Base-by-base conservation (phyloP, 1,140 invertebrate genomes). In the honey bee (Apis mellifera) region DNA sequence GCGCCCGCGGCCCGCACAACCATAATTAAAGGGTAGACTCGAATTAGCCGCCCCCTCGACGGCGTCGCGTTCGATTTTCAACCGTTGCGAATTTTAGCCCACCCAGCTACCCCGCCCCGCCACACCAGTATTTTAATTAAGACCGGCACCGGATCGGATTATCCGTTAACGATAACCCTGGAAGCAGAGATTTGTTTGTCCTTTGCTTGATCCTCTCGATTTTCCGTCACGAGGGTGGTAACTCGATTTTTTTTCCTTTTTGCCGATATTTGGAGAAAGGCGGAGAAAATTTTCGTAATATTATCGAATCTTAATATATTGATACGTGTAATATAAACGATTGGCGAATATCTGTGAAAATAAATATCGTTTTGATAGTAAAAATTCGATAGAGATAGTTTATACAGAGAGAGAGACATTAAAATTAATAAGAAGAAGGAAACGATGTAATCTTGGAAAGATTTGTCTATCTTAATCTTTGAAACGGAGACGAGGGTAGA, bases 21-120 rank as follows among this genome's bases (percentile, higher is more conserved):
- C 68, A 86, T 89, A 88, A 89, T 89, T 89, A 85, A 88, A 89
- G 85, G 84, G 78, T 80, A 73, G 77, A 83, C 73, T 74, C 86
- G 82, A 83, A 89, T 88, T 86, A 89, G 84, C 86, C 66, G 69
- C 54, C 21, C 57, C 55, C 54, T 57, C 50, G 21, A 55, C 64
- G 23, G n/a, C 72, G 23, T 48, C 23, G 32, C 57, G 72, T 84
- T 84, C 79, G 78, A 81, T 84, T 82, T 79, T 81, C 79, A 19
- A 74, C 50, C n/a, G 65, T 64, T 59, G 52, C 26, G 62, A 84
- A 72, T 66, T 84, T 60, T 82, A 54, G 59, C 62, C 15, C 4
- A 57, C 54, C 21, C 2, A n/a, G n/a, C 48, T 15, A 0, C 9
- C 19, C 19, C 12, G 2, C 1, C 48, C 4, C 48, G 13, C 9